Evolutionary conservation across 2,888 invertebrate species (phyloP).

Genomic region (Microctonus hyperodae): DNA sequence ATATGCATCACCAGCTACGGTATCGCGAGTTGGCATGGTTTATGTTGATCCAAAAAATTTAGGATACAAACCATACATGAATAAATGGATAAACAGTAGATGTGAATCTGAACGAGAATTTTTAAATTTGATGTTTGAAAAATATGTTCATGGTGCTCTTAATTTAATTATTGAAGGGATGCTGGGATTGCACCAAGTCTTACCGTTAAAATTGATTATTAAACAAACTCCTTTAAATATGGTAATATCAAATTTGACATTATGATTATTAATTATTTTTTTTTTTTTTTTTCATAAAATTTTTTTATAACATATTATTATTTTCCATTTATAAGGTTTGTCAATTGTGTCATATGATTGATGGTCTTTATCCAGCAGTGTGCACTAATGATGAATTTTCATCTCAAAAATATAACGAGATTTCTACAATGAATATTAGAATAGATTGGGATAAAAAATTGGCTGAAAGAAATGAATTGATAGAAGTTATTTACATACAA

Average conservation of each 20-base stretch:
- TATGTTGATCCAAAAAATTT: conserved; percentile 92
- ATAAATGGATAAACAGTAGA: conserved; percentile 77
- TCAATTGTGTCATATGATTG: conserved; percentile 83
- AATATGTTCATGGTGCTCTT: conserved; percentile 77
- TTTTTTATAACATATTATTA: no score
- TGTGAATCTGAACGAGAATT: conserved; percentile 60
- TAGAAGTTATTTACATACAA: conserved; percentile 65
- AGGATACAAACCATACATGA: conserved; percentile 86
- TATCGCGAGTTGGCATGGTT: conserved; percentile 93
- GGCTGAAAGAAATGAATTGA: conserved; percentile 42
- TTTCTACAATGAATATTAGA: conserved; percentile 59
- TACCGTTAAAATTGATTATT: conserved; percentile 81
- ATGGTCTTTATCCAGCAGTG: conserved; percentile 71
- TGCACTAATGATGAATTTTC: conserved; percentile 33
- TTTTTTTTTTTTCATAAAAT: no score
- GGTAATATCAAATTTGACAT: conserved; percentile 62
- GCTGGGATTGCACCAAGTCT: conserved; percentile 75
- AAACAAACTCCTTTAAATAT: conserved; percentile 87
- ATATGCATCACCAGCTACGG: conserved; percentile 92
- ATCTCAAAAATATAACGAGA: conserved; percentile 12
- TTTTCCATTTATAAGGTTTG: no score
- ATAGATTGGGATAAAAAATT: conserved; percentile 73
- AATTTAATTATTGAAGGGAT: conserved; percentile 77
- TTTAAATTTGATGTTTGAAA: conserved; percentile 72
- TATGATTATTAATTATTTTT: conserved; percentile 3